Evolutionary conservation across 2,888 invertebrate genomes (phyloP), one percentile per base, ranked within the genome.

Genomic region (Hirtodrosophila histrioides): DNA sequence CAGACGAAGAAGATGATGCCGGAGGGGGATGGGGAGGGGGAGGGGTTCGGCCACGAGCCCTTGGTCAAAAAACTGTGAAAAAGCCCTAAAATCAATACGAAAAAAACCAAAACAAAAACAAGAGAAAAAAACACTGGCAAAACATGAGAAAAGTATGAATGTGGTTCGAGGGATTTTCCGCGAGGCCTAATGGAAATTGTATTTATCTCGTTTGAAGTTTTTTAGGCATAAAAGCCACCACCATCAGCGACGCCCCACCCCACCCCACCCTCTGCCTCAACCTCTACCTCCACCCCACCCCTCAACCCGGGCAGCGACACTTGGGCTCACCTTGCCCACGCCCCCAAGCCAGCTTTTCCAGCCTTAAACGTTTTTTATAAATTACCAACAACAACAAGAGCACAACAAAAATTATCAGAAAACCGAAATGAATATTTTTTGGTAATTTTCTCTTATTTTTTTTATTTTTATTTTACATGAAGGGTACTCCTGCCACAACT

Each of bases 151-250:
- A 74, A 76, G 80, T 80, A 82, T 80, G 73, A 86, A 80, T 86
- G 83, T 73, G 80, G 82, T 77, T 79, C 68, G 71, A 77, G 82
- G 80, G 81, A 78, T 78, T 84, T 81, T 84, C 73, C 76, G 63
- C 68, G 65, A 75, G 57, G 78, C 80, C 85, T 86, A 86, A 84
- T 84, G 84, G 84, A 84, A 84, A 86, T 86, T 86, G 84, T 86
- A 86, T 84, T 86, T 84, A 84, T 84, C 84, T 84, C 85, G 78
- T 86, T 81, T 84, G 83, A 84, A 84, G 83, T 84, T 81, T 61
- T 62, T 56, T 46, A 49, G 57, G 61, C 57, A 39, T 40, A 58
- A 70, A 74, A 74, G 54, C 75, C 71, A 75, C 74, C 76, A 41
- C 11, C 12, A 58, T 24, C 45, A 37, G 35, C 53, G 48, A 36